Base-by-base conservation (phyloP, 2,797 vertebrate species). In the Macroramphosus scolopax region DNA sequence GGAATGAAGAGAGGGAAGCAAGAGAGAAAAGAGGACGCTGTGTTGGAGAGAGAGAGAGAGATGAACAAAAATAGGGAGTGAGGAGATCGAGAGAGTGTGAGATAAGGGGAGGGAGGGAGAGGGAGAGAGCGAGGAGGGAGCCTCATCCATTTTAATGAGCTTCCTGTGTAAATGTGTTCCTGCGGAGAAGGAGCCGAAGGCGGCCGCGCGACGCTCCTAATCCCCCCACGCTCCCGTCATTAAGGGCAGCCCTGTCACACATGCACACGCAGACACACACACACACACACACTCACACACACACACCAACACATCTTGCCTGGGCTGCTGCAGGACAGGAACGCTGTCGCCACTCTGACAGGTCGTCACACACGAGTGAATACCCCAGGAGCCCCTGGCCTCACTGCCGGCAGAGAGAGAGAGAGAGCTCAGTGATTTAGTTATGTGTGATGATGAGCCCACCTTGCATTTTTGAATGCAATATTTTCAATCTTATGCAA, bases 111-210 rank as follows among this genome's bases (percentile, higher is more conserved):
- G 67, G 53, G 47, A 57, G 43, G 43, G 54, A 51, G 57, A 3
- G 50, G 44, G 64, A 53, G 72, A 30, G 59, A 65, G 65, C 68
- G 73, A 58, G 82, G 79, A 82, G 83, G 84, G 81, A 90, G 89
- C 82, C 87, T 90, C 89, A 92, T 91, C 86, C 90, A 92, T 92
- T 92, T 92, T 91, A 91, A 92, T 92, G 89, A 89, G 89, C 87
- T 89, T 91, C 90, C 89, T 90, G 87, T 90, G 87, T 87, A 89
- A 91, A 89, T 89, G 87, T 88, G 86, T 89, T 89, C 87, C 88
- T 83, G 88, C 83, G 78, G 87, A 88, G 85, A 82, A 72, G 80
- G 81, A 90, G 88, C 85, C 81, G 84, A 88, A 85, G 85, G 88
- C 88, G 81, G 84, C 88, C 83, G 83, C 81, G 73, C 82, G 76